phyloP scores from a whole-genome alignment of 2,113 vertebrate species.

The Catharus bicknelli region DNA sequence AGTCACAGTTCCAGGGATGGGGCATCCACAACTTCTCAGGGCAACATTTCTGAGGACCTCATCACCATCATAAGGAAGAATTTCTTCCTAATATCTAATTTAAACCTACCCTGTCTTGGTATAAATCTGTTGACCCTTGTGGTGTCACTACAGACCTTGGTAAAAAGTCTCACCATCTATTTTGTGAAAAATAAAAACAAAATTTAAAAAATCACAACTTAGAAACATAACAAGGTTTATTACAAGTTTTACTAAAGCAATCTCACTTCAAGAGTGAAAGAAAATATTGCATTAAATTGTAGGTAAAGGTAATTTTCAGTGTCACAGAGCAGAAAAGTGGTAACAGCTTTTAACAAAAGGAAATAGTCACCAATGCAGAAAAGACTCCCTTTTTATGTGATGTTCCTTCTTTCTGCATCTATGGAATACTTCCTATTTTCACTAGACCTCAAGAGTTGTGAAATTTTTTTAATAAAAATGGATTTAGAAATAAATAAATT shows the following conservation, averaged over 20 bases:
- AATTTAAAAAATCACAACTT: too few relatives aligned
- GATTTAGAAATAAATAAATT: neutral
- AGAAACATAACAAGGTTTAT: neutral
- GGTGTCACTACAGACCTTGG: neutral
- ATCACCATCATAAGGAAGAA: neutral
- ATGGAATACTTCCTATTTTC: neutral
- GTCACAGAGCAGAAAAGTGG: neutral
- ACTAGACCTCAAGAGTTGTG: rapidly evolving
- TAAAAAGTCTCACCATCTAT: neutral
- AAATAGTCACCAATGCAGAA: neutral
- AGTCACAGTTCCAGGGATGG: too few relatives aligned
- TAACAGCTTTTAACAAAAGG: neutral
- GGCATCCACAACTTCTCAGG: neutral
- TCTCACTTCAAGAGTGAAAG: neutral
- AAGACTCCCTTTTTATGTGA: neutral
- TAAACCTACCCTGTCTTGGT: neutral
- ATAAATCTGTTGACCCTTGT: neutral
- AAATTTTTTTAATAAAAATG: neutral
- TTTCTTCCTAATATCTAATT: neutral
- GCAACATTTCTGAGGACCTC: neutral
- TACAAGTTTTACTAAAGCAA: neutral
- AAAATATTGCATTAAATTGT: neutral
- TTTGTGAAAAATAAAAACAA: neutral
- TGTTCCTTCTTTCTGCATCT: neutral
- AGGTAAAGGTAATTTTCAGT: neutral